Conservation (phyloP, 2,113 vertebrate genomes). For the Sisor rabdophorus region DNA sequence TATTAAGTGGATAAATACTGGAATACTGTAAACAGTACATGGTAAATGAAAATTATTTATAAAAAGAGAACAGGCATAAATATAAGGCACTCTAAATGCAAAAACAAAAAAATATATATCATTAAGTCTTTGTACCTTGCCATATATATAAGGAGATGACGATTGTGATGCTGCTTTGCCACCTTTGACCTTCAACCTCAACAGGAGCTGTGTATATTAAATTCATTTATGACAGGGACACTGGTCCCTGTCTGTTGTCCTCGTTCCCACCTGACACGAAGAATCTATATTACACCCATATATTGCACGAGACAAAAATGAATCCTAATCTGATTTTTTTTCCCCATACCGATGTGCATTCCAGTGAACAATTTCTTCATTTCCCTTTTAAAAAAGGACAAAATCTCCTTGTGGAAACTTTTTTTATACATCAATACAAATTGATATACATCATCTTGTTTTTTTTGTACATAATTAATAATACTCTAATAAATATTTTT, state of each 20-base stretch:
- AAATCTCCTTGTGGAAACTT: constrained; percentile 63
- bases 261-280: background rate
- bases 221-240: background rate
- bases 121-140: constrained; percentile 82
- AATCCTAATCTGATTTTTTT: constrained; percentile 74
- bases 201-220: background rate
- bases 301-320: constrained; percentile 98
- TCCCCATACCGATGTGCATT: constrained; percentile 97
- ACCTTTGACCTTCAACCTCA: constrained; percentile 11
- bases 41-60: constrained; percentile 81
- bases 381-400: constrained; percentile 72
- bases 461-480: constrained; percentile 1
- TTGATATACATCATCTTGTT: constrained; percentile 32
- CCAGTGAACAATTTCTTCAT: constrained; percentile 77
- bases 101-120: constrained; percentile 75
- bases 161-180: constrained; percentile 30
- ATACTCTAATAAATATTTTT: constrained; percentile 10
- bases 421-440: no score
- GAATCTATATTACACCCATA: constrained; percentile 76
- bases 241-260: background rate
- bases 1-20: constrained; percentile 61
- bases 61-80: constrained; percentile 91
- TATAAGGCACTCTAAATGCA: constrained; percentile 99
- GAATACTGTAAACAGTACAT: constrained; percentile 75
- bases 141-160: constrained; percentile 65